Evolutionary conservation across 2,797 vertebrate species (phyloP).

Genomic region (Gallinago nigripennis): DNA sequence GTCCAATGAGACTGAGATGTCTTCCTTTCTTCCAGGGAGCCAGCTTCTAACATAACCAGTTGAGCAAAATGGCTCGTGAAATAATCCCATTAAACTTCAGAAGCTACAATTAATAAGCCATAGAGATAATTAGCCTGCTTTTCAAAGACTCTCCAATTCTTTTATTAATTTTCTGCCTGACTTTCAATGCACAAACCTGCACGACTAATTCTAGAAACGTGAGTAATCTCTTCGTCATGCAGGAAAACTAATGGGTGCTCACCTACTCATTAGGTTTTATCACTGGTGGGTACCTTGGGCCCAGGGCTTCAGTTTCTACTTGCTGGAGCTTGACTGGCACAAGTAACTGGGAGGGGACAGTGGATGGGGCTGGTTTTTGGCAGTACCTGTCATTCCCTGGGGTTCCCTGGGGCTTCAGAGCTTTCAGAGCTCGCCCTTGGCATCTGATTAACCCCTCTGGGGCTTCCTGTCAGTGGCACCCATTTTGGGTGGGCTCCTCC

Average conservation of each 20-base stretch:
- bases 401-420: background rate
- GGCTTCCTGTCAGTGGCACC: background rate
- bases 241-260: background rate
- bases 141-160: background rate
- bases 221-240: background rate
- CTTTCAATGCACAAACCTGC: background rate
- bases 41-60: background rate
- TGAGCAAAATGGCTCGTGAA: background rate
- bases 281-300: background rate
- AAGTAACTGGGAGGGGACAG: background rate
- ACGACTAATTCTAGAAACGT: background rate
- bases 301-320: background rate
- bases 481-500: background rate
- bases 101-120: rapidly evolving
- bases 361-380: background rate
- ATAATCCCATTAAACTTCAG: background rate
- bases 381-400: background rate
- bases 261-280: background rate
- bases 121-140: background rate
- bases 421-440: background rate
- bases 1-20: background rate
- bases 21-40: background rate
- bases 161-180: background rate
- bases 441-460: background rate
- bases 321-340: background rate